A percentile compares a stretch with the other conserved stretches of the same genome.
Evolutionary conservation across 2,113 vertebrate species (phyloP).

Genomic region (Archocentrus centrarchus): DNA sequence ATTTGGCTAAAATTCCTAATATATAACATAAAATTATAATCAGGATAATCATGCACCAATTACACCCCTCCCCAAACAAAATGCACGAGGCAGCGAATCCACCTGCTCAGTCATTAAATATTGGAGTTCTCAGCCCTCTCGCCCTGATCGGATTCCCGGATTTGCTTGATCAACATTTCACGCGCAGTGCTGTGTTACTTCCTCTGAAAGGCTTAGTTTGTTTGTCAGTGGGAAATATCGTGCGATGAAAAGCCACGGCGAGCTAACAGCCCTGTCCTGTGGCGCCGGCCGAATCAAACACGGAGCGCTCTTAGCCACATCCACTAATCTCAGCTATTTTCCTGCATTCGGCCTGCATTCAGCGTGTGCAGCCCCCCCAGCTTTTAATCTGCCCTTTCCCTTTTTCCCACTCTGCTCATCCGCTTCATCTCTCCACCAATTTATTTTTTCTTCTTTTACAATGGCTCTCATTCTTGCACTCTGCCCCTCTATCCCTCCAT

Average conservation of each 20-base stretch:
- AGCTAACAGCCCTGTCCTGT: slow-evolving; percentile 28
- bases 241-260: slow-evolving; percentile 1
- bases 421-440: slow-evolving; percentile 40
- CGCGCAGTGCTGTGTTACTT: slow-evolving; percentile 3
- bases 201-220: slow-evolving; percentile 11
- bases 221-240: slow-evolving; percentile 52
- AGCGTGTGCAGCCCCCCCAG: slow-evolving; percentile 36
- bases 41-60: no score
- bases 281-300: slow-evolving; percentile 40
- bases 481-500: slow-evolving; percentile 16
- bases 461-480: slow-evolving; percentile 35
- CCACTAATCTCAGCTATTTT: slow-evolving; percentile 50
- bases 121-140: background rate
- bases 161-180: slow-evolving; percentile 52
- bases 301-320: slow-evolving; percentile 36
- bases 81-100: slow-evolving; percentile 14
- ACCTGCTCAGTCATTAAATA: slow-evolving; percentile 28
- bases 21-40: no score
- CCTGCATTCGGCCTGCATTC: slow-evolving; percentile 47
- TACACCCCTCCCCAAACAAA: background rate
- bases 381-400: slow-evolving; percentile 48
- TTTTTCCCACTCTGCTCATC: slow-evolving; percentile 34
- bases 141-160: slow-evolving; percentile 31
- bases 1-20: no score
- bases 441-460: slow-evolving; percentile 12